These are phyloP conservation scores for Cetoscarus ocellatus DNA, from an alignment of 2,797 vertebrate genomes.

Conservation along the genomic window DNA sequence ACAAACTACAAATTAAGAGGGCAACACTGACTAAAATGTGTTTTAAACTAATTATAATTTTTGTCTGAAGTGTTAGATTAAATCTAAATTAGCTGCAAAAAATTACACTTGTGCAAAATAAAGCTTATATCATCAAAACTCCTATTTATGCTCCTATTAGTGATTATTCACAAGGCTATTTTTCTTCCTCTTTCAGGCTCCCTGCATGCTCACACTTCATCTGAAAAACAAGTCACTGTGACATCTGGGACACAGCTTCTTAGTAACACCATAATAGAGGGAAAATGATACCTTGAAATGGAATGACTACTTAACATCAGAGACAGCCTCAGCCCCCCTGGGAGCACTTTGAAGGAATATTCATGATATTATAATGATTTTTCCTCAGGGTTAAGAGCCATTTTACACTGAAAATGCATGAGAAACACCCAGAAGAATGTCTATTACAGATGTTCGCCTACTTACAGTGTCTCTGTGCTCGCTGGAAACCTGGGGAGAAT, in stretches of 20 bases:
- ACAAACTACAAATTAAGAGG: no score
- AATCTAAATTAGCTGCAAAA: no score
- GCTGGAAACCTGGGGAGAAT: conserved; percentile 89
- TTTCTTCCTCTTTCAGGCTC: not conserved
- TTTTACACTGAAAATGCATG: conserved; percentile 55
- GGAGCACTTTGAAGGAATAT: conserved; percentile 58
- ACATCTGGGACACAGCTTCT: conserved; percentile 18
- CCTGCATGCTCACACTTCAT: conserved; percentile 14
- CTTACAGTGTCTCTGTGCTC: conserved; percentile 92
- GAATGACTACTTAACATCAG: conserved; percentile 54
- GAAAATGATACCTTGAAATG: conserved; percentile 38
- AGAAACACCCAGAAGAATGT: conserved; percentile 30
- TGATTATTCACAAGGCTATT: not conserved
- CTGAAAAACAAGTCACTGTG: conserved; percentile 20
- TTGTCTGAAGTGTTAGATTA: no score
- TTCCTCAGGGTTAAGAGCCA: conserved; percentile 56
- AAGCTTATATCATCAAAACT: not conserved
- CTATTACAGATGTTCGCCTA: conserved; percentile 79
- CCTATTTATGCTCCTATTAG: not conserved
- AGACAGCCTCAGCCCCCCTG: conserved; percentile 44
- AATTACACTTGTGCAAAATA: not conserved
- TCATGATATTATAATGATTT: conserved; percentile 66
- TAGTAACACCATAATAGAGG: conserved; percentile 22
- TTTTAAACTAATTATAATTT: no score
- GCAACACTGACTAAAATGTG: no score